Evolutionary conservation across 2,113 vertebrate species (phyloP).

Genomic region (Helogale parvula): DNA sequence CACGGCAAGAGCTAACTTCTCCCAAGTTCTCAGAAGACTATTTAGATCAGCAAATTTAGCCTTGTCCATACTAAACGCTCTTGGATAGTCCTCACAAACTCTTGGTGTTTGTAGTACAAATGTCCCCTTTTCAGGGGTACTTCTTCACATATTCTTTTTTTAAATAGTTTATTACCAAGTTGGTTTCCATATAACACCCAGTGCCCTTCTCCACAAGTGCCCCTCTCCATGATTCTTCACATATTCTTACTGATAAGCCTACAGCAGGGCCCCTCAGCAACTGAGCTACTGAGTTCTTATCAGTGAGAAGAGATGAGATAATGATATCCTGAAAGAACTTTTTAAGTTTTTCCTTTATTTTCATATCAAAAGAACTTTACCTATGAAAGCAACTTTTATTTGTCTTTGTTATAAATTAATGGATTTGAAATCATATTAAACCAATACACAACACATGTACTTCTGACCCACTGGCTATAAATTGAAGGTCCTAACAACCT

Average conservation of each 20-base stretch:
- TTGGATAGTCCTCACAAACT: too few relatives aligned
- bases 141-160: background rate
- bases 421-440: background rate
- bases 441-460: background rate
- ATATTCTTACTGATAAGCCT: background rate
- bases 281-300: background rate
- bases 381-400: background rate
- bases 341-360: background rate
- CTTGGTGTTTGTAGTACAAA: background rate
- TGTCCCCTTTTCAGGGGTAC: background rate
- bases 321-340: background rate
- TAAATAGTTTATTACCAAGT: too few relatives aligned
- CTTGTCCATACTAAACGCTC: background rate
- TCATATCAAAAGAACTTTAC: background rate
- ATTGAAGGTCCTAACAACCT: background rate
- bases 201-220: too few relatives aligned
- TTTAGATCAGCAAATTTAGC: background rate
- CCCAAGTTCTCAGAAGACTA: background rate
- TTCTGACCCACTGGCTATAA: background rate
- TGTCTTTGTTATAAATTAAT: background rate
- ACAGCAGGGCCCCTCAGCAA: background rate
- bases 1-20: background rate
- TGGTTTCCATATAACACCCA: too few relatives aligned
- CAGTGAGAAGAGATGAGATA: background rate
- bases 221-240: background rate